phyloP scores from a whole-genome alignment of 2,113 vertebrate genomes.

The Phyllopteryx taeniolatus region DNA sequence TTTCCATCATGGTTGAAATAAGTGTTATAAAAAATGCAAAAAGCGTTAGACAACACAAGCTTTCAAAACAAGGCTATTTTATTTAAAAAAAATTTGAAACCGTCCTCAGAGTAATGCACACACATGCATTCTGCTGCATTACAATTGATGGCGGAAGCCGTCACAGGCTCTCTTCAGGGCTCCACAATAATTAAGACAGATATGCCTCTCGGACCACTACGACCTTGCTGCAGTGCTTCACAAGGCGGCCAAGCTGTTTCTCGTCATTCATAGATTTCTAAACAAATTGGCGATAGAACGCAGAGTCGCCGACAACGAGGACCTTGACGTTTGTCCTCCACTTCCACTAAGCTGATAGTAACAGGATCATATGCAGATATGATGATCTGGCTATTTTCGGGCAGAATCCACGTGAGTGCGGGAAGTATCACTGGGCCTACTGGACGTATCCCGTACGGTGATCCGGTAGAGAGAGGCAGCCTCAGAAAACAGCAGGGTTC shows the following conservation, averaged over 20 bases:
- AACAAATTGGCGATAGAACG: neutral
- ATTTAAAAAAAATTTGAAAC: too few species aligned
- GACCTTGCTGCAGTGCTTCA: neutral
- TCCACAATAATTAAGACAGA: neutral
- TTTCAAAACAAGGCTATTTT: too few species aligned
- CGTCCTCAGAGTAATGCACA: too few species aligned
- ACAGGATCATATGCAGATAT: too few species aligned
- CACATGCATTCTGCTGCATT: neutral
- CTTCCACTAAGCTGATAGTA: neutral
- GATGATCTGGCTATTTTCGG: neutral
- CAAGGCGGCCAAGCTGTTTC: neutral
- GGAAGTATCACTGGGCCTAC: too few species aligned
- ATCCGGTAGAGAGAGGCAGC: too few species aligned
- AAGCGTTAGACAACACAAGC: too few species aligned
- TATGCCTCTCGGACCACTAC: neutral
- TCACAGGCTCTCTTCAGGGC: neutral
- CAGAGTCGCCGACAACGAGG: neutral
- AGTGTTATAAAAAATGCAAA: too few species aligned
- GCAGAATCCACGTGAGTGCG: neutral
- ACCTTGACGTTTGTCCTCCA: neutral
- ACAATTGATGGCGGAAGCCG: neutral
- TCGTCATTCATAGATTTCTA: neutral
- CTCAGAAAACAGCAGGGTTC: too few species aligned
- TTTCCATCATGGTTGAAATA: too few species aligned
- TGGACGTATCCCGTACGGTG: too few species aligned